Conservation (phyloP, 2,888 invertebrate genomes). For the Synergus japonicus region DNA sequence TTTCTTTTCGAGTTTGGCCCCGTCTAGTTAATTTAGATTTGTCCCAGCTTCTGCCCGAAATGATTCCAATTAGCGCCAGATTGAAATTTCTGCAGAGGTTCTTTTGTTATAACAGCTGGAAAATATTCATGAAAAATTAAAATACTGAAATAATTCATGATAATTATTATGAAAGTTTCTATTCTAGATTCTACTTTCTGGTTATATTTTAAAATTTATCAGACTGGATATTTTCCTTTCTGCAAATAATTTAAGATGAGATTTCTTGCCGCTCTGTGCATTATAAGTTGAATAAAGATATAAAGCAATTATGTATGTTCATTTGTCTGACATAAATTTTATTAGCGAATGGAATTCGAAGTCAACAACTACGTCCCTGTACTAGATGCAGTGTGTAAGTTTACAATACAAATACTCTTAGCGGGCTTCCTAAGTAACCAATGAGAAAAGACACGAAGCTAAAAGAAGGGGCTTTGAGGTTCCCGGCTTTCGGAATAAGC, state of each 20-base stretch:
- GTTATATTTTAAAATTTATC: too few relatives aligned
- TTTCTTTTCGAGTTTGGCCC: too few relatives aligned
- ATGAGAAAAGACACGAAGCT: conserved; percentile 61
- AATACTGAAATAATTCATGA: neutral
- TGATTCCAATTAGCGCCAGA: too few relatives aligned
- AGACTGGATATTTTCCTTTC: neutral
- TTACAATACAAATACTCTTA: conserved; percentile 63
- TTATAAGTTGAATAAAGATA: neutral
- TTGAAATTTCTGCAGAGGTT: too few relatives aligned
- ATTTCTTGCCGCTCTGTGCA: neutral
- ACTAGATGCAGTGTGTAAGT: conserved; percentile 56
- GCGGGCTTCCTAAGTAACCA: conserved; percentile 68
- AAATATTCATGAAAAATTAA: neutral
- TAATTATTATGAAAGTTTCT: neutral
- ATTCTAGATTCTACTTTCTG: too few relatives aligned
- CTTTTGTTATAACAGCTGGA: too few relatives aligned
- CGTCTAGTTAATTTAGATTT: too few relatives aligned
- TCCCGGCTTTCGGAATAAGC: conserved; percentile 56
- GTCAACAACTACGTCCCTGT: conserved; percentile 53
- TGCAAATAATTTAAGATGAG: neutral
- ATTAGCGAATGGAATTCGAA: conserved; percentile 5
- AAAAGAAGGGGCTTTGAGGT: conserved; percentile 62
- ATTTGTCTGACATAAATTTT: neutral
- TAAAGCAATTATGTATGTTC: neutral
- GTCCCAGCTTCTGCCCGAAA: too few relatives aligned